A percentile compares a stretch with the other conserved stretches of the same genome.
Evolutionary conservation across 2,113 vertebrate species (phyloP).

Genomic region (Cololabis saira): DNA sequence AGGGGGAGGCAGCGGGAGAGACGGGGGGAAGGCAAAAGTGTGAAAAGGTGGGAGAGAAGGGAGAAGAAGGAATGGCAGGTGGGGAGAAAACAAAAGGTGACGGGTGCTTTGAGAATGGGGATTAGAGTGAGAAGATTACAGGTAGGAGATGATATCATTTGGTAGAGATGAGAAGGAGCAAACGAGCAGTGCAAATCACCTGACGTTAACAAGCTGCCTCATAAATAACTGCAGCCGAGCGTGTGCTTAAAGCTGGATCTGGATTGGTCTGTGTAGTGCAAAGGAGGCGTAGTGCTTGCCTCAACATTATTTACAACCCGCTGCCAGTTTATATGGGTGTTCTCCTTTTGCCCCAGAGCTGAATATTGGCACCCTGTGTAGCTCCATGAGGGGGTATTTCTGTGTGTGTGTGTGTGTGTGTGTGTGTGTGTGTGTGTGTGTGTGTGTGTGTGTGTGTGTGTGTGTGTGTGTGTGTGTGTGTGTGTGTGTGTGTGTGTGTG

Average conservation of each 20-base stretch:
- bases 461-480: no score
- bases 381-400: slow-evolving; percentile 32
- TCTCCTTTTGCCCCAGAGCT: slow-evolving; percentile 29
- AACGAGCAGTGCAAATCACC: slow-evolving; percentile 82
- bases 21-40: slow-evolving; percentile 15
- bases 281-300: slow-evolving; percentile 54
- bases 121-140: slow-evolving; percentile 72
- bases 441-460: no score
- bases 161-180: slow-evolving; percentile 75
- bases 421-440: no score
- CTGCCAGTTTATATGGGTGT: slow-evolving; percentile 40
- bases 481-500: no score
- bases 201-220: slow-evolving; percentile 81
- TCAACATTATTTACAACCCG: slow-evolving; percentile 70
- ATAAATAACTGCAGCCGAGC: slow-evolving; percentile 78
- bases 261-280: slow-evolving; percentile 41
- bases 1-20: slow-evolving; percentile 19
- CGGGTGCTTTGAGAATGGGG: slow-evolving; percentile 55
- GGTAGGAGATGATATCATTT: slow-evolving; percentile 80
- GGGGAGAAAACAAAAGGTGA: slow-evolving; percentile 49
- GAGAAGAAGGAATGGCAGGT: slow-evolving; percentile 25
- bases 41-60: slow-evolving; percentile 7
- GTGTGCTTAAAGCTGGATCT: slow-evolving; percentile 38
- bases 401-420: neutral
- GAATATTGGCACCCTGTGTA: slow-evolving; percentile 31